These are phyloP conservation scores for Megathymus violae DNA, from an alignment of 1,140 invertebrate genomes.

Conservation along the genomic window DNA sequence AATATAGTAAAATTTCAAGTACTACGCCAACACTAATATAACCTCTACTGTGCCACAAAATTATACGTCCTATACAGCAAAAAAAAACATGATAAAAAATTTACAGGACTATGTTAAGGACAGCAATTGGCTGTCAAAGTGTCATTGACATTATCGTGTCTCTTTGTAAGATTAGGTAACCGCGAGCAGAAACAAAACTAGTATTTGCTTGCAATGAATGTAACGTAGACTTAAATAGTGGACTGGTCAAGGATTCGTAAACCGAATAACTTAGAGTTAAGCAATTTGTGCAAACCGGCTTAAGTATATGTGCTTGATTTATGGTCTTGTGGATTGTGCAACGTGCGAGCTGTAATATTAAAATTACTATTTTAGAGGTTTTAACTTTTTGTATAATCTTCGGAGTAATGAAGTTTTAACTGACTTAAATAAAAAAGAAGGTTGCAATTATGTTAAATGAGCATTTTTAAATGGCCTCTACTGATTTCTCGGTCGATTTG, in stretches of 20 bases:
- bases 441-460: no score
- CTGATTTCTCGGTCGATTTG: no score
- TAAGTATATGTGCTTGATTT: conserved; percentile 12
- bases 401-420: no score
- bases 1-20: no score
- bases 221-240: conserved; percentile 7
- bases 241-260: conserved; percentile 32
- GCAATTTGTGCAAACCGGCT: conserved; percentile 28
- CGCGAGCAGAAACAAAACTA: background rate
- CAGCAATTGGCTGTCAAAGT: background rate
- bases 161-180: background rate
- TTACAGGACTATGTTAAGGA: background rate
- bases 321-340: background rate
- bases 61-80: background rate
- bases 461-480: no score
- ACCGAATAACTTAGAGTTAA: conserved; percentile 34
- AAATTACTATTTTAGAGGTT: background rate
- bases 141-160: conserved; percentile 7
- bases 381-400: no score
- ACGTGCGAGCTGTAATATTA: background rate
- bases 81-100: background rate
- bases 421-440: no score
- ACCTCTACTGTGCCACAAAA: no score
- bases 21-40: no score
- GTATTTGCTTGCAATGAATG: conserved; percentile 28